Evolutionary conservation across 2,888 invertebrate species (phyloP).

Genomic region (Coleophora deauratella): DNA sequence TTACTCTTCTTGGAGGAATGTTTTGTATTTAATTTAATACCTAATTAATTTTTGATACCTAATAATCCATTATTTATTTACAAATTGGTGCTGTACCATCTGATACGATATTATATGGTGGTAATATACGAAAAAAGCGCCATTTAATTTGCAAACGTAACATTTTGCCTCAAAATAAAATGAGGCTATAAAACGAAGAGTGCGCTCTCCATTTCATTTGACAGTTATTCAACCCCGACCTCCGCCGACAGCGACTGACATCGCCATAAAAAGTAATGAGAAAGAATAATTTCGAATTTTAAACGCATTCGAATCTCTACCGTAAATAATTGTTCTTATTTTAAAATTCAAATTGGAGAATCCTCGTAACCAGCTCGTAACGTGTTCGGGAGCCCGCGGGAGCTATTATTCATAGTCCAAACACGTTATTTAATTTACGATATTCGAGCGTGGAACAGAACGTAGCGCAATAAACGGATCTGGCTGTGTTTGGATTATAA

Average conservation of each 20-base stretch:
- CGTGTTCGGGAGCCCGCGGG: constrained; percentile 25
- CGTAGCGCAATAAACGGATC: constrained; percentile 55
- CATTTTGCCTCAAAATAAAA: constrained; percentile 5
- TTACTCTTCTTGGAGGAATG: no score
- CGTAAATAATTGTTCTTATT: constrained; percentile 29
- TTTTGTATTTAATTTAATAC: no score
- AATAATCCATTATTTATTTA: no score
- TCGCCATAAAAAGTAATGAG: constrained; percentile 11
- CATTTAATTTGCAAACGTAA: constrained; percentile 1
- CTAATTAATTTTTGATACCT: no score
- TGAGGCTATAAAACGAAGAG: constrained; percentile 1
- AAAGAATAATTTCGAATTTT: constrained; percentile 13
- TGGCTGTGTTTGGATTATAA: constrained; percentile 53
- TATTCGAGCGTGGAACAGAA: constrained; percentile 43
- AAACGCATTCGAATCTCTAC: constrained; percentile 14
- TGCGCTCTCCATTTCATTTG: constrained; percentile 8
- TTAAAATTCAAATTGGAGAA: constrained; percentile 36
- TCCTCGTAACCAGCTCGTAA: constrained; percentile 27
- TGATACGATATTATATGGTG: no score
- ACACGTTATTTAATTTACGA: constrained; percentile 66
- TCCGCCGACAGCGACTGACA: constrained; percentile 3
- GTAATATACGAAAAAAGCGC: no score
- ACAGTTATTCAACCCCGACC: constrained; percentile 10
- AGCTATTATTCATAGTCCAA: constrained; percentile 50
- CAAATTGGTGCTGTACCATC: no score